Evolutionary conservation across 2,113 vertebrate genomes (phyloP).

Genomic region (Cochlearius cochlearius): DNA sequence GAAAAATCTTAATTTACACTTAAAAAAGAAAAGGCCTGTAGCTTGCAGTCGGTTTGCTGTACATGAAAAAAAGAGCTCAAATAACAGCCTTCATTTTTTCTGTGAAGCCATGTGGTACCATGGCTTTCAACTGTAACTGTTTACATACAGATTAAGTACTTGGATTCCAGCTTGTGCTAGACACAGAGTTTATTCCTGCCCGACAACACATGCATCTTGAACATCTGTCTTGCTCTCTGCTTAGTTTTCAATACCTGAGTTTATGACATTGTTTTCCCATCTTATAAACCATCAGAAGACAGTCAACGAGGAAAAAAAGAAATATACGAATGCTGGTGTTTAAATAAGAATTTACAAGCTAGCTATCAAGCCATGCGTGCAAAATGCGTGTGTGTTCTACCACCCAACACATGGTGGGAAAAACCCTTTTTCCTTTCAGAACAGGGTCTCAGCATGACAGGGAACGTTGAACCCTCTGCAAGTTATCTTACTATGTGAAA

Average conservation of each 20-base stretch:
- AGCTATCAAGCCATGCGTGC: background rate
- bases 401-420: accelerated
- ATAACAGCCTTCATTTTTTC: background rate
- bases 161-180: background rate
- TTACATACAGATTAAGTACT: background rate
- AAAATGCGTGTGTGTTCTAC: background rate
- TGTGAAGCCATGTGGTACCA: background rate
- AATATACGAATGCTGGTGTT: background rate
- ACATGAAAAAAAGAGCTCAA: background rate
- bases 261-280: background rate
- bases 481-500: background rate
- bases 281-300: background rate
- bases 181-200: background rate
- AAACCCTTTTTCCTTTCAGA: background rate
- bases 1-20: background rate
- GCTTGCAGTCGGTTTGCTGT: background rate
- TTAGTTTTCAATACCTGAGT: background rate
- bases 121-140: background rate
- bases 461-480: background rate
- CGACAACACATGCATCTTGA: background rate
- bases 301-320: background rate
- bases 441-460: background rate
- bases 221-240: background rate
- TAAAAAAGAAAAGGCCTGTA: background rate
- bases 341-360: background rate